phyloP scores from a whole-genome alignment of 2,888 invertebrate species.

The Clunio marinus region DNA sequence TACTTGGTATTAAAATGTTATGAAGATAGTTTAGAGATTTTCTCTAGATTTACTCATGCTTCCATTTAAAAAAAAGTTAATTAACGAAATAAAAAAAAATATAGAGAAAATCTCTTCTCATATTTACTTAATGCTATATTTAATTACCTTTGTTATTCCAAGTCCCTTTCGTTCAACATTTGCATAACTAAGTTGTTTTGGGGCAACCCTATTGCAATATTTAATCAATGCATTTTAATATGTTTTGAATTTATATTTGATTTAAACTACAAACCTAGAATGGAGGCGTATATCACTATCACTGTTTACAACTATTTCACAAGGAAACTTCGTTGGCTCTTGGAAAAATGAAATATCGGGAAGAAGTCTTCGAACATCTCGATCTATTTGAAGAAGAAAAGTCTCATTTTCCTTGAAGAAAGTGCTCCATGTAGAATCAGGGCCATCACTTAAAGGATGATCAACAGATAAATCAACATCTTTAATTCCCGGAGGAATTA shows the following conservation, averaged over 20 bases:
- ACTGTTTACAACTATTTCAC: conserved; percentile 72
- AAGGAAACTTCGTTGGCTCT: conserved; percentile 86
- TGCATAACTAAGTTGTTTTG: conserved; percentile 77
- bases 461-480: conserved; percentile 58
- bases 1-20: background rate
- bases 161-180: conserved; percentile 83
- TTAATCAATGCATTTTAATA: too few species aligned
- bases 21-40: too few species aligned
- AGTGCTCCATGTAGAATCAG: conserved; percentile 91
- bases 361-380: conserved; percentile 89
- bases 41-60: too few species aligned
- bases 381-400: conserved; percentile 87
- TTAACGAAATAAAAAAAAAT: background rate
- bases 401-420: conserved; percentile 98
- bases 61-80: too few species aligned
- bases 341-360: conserved; percentile 98
- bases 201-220: too few species aligned
- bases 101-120: background rate
- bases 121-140: background rate
- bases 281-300: conserved; percentile 79
- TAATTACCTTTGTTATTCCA: conserved; percentile 78
- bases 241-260: too few species aligned
- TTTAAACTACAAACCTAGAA: too few species aligned
- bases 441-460: conserved; percentile 92
- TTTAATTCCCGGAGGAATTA: conserved; percentile 72